Evolutionary conservation across 64 coral and sea anemone genomes (phyloP).

Genomic region (Porites australiensis): DNA sequence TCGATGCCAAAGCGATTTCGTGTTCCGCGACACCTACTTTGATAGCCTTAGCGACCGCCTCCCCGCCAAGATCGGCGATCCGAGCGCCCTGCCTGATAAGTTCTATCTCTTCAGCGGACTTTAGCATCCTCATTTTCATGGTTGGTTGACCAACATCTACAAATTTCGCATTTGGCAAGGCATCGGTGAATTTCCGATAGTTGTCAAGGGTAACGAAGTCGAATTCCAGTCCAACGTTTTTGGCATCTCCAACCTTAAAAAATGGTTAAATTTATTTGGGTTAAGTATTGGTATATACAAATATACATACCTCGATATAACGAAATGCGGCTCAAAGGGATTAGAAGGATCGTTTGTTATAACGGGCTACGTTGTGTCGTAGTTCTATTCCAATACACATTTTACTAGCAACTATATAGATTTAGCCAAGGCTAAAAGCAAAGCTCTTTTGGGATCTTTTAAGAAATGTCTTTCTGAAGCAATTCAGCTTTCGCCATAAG

Average conservation of each 20-base stretch:
- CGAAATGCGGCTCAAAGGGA: too few species aligned
- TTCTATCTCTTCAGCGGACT: conserved; percentile 92
- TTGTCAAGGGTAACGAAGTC: conserved; percentile 75
- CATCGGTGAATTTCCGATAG: conserved; percentile 69
- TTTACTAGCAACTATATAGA: too few species aligned
- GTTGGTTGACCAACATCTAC: conserved; percentile 78
- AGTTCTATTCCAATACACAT: too few species aligned
- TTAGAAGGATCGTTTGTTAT: too few species aligned
- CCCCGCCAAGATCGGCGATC: conserved; percentile 83
- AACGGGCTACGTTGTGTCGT: too few species aligned
- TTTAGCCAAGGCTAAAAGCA: too few species aligned
- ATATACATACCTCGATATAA: too few species aligned
- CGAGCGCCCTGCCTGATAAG: conserved; percentile 84
- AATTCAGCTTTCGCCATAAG: too few species aligned
- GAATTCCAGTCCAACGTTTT: conserved; percentile 84
- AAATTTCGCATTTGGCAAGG: conserved; percentile 81
- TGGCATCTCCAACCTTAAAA: conserved; percentile 62
- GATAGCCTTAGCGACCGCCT: conserved; percentile 66
- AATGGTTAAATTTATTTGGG: too few species aligned
- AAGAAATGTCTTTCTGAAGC: too few species aligned
- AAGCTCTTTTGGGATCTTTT: too few species aligned
- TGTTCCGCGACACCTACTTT: conserved; percentile 79
- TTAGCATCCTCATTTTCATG: conserved; percentile 94
- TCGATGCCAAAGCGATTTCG: conserved; percentile 83
- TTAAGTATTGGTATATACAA: too few species aligned